Conservation (phyloP, 2,888 invertebrate species). For the Lysandra coridon region DNA sequence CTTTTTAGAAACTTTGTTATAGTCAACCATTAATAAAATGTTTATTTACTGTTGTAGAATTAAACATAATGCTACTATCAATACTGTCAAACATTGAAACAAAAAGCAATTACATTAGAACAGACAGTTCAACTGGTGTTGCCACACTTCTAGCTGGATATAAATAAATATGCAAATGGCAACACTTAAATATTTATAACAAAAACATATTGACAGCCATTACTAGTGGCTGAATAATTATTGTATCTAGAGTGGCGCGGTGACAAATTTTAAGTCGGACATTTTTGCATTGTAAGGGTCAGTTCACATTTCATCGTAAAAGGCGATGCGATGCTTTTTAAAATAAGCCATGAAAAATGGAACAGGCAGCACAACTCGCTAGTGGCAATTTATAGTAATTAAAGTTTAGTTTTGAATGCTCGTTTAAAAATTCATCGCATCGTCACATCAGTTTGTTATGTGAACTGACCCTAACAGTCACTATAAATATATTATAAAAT, state of each 20-base stretch:
- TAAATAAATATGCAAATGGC: constrained; percentile 26
- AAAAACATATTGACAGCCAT: neutral
- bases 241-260: neutral
- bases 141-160: constrained; percentile 1
- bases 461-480: too few species aligned
- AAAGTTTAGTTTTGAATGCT: too few species aligned
- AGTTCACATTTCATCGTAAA: neutral
- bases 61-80: neutral
- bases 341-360: too few species aligned
- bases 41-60: neutral
- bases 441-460: too few species aligned
- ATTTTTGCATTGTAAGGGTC: neutral
- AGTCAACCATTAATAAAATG: too few species aligned
- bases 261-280: constrained; percentile 50
- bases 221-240: neutral
- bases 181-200: constrained; percentile 26
- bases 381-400: too few species aligned
- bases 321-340: too few species aligned
- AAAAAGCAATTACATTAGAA: constrained; percentile 12
- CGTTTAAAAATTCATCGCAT: too few species aligned
- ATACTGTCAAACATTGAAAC: constrained; percentile 8
- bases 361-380: too few species aligned
- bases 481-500: too few species aligned
- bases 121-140: neutral
- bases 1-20: too few species aligned